Evolutionary conservation across 2,797 vertebrate genomes (phyloP).

Genomic region (Typhlichthys subterraneus): DNA sequence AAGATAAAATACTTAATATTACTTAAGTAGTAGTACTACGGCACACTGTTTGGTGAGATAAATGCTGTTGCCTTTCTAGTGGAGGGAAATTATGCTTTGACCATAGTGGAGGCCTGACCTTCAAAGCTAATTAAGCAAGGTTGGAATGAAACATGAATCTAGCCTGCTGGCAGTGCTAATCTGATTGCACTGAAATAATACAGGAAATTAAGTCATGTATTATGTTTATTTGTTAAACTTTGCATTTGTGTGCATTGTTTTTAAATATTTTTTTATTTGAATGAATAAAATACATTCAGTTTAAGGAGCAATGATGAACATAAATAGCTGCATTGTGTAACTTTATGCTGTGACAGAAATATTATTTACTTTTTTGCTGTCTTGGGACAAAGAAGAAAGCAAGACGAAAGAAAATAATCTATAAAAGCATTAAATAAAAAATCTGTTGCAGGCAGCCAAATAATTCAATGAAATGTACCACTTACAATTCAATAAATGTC

Average conservation of each 20-base stretch:
- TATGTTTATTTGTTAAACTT: slow-evolving; percentile 35
- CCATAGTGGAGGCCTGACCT: slow-evolving; percentile 68
- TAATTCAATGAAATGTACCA: not conserved
- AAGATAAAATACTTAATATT: slow-evolving; percentile 42
- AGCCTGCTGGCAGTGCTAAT: slow-evolving; percentile 33
- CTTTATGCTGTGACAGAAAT: not conserved
- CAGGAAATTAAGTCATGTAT: slow-evolving; percentile 29
- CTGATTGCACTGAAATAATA: slow-evolving; percentile 38
- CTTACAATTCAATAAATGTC: not conserved
- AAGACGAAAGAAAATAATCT: not conserved
- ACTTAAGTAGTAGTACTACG: slow-evolving; percentile 55
- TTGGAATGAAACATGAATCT: slow-evolving; percentile 58
- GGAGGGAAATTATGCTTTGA: slow-evolving; percentile 52
- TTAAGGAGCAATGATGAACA: not conserved
- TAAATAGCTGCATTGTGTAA: not conserved
- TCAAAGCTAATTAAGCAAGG: slow-evolving; percentile 72
- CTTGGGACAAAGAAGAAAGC: not conserved
- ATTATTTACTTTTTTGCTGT: slow-evolving; percentile 2
- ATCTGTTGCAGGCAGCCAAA: not conserved
- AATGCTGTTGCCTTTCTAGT: slow-evolving; percentile 50
- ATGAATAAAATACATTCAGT: no score
- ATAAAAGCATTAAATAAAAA: not conserved
- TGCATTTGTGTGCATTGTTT: slow-evolving; percentile 14
- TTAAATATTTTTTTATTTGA: not conserved
- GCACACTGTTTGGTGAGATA: slow-evolving; percentile 58